Base-by-base conservation (phyloP, 2,113 vertebrate species). In the Caloenas nicobarica region DNA sequence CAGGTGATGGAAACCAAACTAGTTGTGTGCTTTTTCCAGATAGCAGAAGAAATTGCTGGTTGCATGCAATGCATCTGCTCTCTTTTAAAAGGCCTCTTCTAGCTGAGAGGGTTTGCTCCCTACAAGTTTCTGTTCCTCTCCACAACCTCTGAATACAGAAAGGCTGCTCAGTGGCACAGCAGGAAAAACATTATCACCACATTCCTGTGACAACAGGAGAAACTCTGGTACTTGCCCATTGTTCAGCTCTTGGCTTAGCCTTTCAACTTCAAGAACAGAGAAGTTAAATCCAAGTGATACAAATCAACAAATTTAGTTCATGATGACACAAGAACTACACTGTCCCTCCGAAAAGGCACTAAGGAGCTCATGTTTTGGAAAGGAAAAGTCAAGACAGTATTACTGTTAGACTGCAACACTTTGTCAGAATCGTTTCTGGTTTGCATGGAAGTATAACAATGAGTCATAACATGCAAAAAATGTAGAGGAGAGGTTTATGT, bases 271-370 rank as follows among this genome's bases (percentile, higher is more conserved):
- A 57, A 31, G 7, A 81, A 69, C 13, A 76, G 42, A 68, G 23
- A 69, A 50, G 31, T 38, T 65, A 51, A n/a, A 78, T 42, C 26
- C 5, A 7, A 84, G 54, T 2, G 26, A 65, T 10, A 77, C 13
- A 72, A 71, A 83, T 15, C 23, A 65, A 64, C 19, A 69, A 17
- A 61, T n/a, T 34, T 16, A 34, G 25, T 34, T 79, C 7, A n/a
- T 15, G 36, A 26, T 17, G 4, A 54, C n/a, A 61, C 0, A 0
- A 56, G 54, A 91, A 74, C 36, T 56, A 74, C n/a, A 50, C 3
- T 21, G 7, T 34, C 70, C 44, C 25, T 36, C 56, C 78, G 46
- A 58, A 91, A 84, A 89, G 13, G 31, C 13, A 58, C 10, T 3
- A 70, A 74, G 5, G 36, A 87, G 36, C n/a, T 74, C 11, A 1